Evolutionary conservation across 2,113 vertebrate species (phyloP), one percentile per base, ranked within the genome.

Genomic region (Anas platyrhynchos): DNA sequence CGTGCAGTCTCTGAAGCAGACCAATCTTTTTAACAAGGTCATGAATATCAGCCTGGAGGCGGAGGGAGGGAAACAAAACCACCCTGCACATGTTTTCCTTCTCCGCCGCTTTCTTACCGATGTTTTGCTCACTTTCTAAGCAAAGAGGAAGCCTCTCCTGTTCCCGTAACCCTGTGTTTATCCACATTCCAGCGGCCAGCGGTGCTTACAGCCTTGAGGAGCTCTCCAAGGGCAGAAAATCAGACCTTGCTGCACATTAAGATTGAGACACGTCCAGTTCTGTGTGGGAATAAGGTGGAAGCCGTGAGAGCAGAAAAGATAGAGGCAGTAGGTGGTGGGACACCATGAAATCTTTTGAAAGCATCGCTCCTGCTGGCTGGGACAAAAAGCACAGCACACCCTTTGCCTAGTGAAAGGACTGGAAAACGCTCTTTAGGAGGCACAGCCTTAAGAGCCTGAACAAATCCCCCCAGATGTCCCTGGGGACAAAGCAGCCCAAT

Each of bases 61-160:
- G 29, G 63, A n/a, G 44, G 50, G 6, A 4, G 13, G 69, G 36
- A 81, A 81, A 65, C 31, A 96, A 95, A 77, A 93, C n/a, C 50
- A 76, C 83, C 68, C 89, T 85, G 86, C 54, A 87, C 48, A n/a
- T 97, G 92, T 97, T 98, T 97, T 95, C 81, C 88, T 95, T 91
- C 94, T 34, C 74, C 4, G 18, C 38, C 92, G 58, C 61, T 54
- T 94, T 95, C 93, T 95, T 48, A 88, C 86, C 31, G 27, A 97
- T 97, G 96, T 97, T 98, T 97, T 97, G 86, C 93, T 98, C 95
- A 92, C 95, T 97, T 98, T 98, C 97, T 95, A 98, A 97, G 97
- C 97, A 97, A 97, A 97, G 61, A 97, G 96, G 97, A 98, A 98
- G 94, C 95, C 94, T 97, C 97, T 93, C 96, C 96, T 95, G 95